phyloP scores from a whole-genome alignment of 2,113 vertebrate genomes.

The Bubo scandiacus region DNA sequence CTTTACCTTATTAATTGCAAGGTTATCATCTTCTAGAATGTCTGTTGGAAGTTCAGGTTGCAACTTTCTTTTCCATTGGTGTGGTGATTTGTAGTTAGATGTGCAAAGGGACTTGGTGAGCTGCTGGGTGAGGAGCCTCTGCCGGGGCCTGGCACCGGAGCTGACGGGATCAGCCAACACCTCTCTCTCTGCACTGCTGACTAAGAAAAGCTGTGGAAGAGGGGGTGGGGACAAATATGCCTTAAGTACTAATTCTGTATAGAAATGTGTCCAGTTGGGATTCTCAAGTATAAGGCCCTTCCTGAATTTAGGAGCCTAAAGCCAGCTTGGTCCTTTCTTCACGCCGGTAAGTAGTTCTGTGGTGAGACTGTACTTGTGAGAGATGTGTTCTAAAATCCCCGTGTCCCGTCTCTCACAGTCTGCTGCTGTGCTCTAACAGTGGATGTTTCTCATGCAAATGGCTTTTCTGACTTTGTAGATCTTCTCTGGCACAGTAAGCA shows the following conservation, averaged over 20 bases:
- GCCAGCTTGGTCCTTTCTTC: not conserved
- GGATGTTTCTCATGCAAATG: fast-evolving
- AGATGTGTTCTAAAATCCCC: not conserved
- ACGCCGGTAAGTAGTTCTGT: not conserved
- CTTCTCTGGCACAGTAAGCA: not conserved
- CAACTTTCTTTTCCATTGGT: not conserved
- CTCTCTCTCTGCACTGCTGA: not conserved
- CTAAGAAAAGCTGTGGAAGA: not conserved
- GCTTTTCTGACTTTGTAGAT: not conserved
- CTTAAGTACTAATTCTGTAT: not conserved
- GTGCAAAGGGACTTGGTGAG: not conserved
- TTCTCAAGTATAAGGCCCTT: not conserved
- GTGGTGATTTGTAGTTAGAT: not conserved
- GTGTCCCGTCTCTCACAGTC: not conserved
- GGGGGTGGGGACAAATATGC: not conserved
- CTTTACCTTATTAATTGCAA: not conserved
- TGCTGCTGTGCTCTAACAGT: too few species aligned
- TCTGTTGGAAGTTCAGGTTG: not conserved
- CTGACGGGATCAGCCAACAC: fast-evolving
- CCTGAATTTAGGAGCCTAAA: not conserved
- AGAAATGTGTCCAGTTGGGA: not conserved
- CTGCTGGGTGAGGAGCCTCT: too few species aligned
- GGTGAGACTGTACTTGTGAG: not conserved
- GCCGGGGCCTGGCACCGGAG: not conserved
- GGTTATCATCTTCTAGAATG: not conserved